Evolutionary conservation across 2,113 vertebrate genomes (phyloP), one percentile per base, ranked within the genome.

Genomic region (Entosphenus tridentatus): DNA sequence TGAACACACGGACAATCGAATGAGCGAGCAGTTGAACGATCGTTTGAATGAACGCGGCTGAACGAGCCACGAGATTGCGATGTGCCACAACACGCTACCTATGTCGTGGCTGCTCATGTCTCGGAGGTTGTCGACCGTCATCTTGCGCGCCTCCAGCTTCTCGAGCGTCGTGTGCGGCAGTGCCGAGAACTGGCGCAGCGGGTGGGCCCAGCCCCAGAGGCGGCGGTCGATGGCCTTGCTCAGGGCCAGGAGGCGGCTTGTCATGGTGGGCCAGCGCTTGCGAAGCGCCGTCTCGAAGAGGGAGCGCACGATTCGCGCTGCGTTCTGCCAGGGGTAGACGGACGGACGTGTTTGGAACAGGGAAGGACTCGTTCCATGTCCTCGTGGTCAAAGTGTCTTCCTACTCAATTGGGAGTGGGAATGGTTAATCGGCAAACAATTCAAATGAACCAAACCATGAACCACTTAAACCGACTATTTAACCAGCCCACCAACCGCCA

Each of bases 21-120:
- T 39, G 39, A 39, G 39, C 39, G 39, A 7, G 39, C 39, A 39
- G 39, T 39, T 39, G 39, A 39, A 39, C 39, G 39, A 39, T 39
- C 39, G 6, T 39, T 39, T 7, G 39, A 39, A 39, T 39, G 39
- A 39, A 39, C 39, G 6, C 39, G 39, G 39, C 39, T 39, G 39
- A 39, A 39, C 39, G 39, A 39, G 39, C 39, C 39, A 7, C 6
- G 39, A 39, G 39, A 39, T 39, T 39, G 39, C 39, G 5, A 39
- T 39, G 39, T 39, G 39, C 39, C 39, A 39, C 12, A 56, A 59
- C 10, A n/a, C 76, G 81, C 84, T 83, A 98, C 93, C 93, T 71
- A 98, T 98, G 79, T 98, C 93, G 73, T 98, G 91, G 78, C 95
- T 96, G 73, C 81, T 84, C 92, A 96, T 96, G 74, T 98, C 93